Conservation (phyloP, 2,113 vertebrate species). For the Nannospalax galili region DNA sequence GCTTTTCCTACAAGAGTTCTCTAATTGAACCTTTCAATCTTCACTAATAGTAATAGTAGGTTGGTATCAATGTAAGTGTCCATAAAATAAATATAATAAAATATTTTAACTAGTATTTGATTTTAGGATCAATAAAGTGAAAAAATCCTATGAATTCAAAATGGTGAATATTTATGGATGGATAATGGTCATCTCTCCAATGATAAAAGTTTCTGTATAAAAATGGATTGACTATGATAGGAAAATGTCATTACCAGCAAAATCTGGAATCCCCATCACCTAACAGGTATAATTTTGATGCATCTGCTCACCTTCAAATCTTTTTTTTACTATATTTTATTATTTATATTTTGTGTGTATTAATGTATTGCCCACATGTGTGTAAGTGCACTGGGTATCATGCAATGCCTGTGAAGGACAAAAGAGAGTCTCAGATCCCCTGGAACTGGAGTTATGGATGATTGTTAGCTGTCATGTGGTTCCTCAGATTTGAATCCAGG, state of each 20-base stretch:
- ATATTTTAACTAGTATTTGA: constrained; percentile 88
- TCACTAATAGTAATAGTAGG: constrained; percentile 58
- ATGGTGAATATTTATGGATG: constrained; percentile 85
- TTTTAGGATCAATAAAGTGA: constrained; percentile 85
- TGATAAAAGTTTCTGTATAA: constrained; percentile 81
- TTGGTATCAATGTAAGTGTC: constrained; percentile 87
- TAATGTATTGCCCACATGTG: too few species aligned
- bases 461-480: too few species aligned
- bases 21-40: not conserved
- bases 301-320: constrained; percentile 87
- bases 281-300: constrained; percentile 86
- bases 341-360: too few species aligned
- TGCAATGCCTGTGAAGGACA: too few species aligned
- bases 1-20: not conserved
- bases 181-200: constrained; percentile 86
- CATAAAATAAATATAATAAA: constrained; percentile 84
- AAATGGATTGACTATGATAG: not conserved
- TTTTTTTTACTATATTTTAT: too few species aligned
- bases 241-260: constrained; percentile 86
- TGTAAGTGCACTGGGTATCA: too few species aligned
- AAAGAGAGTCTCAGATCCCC: too few species aligned
- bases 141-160: constrained; percentile 89
- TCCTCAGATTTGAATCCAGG: too few species aligned
- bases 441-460: too few species aligned
- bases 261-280: constrained; percentile 84